phyloP scores from a whole-genome alignment of 1,140 invertebrate genomes.

The Ladona fulva region DNA sequence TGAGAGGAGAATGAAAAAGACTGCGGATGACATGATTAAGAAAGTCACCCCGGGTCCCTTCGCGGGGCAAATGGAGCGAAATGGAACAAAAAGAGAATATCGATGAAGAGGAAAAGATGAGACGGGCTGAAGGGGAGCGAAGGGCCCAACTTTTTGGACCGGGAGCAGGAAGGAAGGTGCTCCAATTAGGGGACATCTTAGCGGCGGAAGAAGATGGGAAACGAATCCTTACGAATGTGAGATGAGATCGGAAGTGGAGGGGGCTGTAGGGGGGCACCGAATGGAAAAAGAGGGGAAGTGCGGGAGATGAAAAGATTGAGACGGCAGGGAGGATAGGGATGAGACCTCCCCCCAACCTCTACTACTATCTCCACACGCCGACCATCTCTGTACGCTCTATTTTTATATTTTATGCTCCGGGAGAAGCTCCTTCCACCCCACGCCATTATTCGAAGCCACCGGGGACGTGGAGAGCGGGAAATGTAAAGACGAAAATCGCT shows the following conservation, averaged over 20 bases:
- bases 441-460: neutral
- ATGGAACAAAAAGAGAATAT: neutral
- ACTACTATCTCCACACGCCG: neutral
- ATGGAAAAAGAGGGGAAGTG: no score
- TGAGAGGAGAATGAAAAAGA: no score
- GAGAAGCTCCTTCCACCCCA: neutral
- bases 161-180: neutral
- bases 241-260: neutral
- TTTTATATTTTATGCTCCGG: neutral
- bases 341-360: neutral
- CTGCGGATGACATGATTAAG: no score
- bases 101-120: neutral
- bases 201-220: neutral
- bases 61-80: no score
- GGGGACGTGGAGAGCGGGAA: neutral
- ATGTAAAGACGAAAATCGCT: neutral
- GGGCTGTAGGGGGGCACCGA: neutral
- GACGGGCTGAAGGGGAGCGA: no score
- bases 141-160: no score
- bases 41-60: no score
- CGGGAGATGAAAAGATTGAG: neutral
- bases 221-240: neutral
- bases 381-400: neutral
- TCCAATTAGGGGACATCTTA: neutral
- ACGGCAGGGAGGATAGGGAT: neutral